phyloP scores from a whole-genome alignment of 35 echinoderm and acorn worm genomes.

The Holothuria glaberrima region DNA sequence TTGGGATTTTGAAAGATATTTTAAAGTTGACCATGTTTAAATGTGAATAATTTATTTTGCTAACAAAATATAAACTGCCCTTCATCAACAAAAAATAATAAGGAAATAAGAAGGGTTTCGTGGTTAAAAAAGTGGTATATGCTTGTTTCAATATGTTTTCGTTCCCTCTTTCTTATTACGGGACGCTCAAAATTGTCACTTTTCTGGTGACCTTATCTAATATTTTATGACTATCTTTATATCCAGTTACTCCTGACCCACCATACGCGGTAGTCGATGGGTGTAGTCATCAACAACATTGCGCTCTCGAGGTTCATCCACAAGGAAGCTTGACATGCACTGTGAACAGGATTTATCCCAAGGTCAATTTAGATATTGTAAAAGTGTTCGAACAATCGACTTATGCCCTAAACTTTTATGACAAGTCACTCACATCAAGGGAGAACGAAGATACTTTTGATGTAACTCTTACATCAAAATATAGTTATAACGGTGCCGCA shows the following conservation, averaged over 20 bases:
- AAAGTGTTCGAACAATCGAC: background rate
- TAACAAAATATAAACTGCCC: too few relatives aligned
- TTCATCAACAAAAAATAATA: too few relatives aligned
- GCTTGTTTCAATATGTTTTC: too few relatives aligned
- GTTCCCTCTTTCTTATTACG: too few relatives aligned
- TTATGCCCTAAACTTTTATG: background rate
- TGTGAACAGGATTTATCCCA: background rate
- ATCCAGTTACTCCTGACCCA: background rate
- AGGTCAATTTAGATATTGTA: background rate
- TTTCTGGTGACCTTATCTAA: too few relatives aligned
- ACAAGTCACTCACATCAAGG: background rate
- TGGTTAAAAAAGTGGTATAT: too few relatives aligned
- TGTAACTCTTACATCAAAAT: constrained; percentile 1
- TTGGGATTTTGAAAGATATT: too few relatives aligned
- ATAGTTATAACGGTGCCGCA: background rate
- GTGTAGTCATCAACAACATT: background rate
- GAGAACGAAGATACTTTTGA: background rate
- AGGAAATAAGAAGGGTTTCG: too few relatives aligned
- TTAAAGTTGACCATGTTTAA: too few relatives aligned
- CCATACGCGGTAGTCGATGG: background rate
- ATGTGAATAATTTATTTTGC: too few relatives aligned
- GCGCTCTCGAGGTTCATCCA: background rate
- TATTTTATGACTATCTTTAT: too few relatives aligned
- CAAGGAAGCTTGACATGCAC: background rate
- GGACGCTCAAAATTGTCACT: too few relatives aligned